Conservation (phyloP, 2,797 vertebrate species). For the Hippocampus kuda region DNA sequence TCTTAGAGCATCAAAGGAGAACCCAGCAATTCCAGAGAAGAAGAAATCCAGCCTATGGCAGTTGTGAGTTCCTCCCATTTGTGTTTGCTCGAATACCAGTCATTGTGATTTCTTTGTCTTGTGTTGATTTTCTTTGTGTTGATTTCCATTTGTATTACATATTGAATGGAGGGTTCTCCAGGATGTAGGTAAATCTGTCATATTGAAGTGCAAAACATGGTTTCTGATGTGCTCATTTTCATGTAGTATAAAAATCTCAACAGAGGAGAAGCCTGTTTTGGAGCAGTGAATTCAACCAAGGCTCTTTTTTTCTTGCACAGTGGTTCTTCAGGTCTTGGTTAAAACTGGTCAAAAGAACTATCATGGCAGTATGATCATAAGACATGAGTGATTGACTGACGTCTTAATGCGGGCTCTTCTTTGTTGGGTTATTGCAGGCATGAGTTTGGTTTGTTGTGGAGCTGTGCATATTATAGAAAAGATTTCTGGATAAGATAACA, state of each 20-base stretch:
- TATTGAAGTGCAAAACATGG: conserved; percentile 11
- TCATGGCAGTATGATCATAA: neutral
- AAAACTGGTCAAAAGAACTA: neutral
- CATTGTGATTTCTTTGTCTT: conserved; percentile 10
- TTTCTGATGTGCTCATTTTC: neutral
- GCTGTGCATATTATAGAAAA: conserved; percentile 3
- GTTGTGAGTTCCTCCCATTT: conserved; percentile 76
- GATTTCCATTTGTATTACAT: conserved; percentile 40
- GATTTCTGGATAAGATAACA: neutral
- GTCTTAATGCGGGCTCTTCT: conserved; percentile 26
- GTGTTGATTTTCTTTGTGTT: conserved; percentile 23
- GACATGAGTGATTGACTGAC: neutral
- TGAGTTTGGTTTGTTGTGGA: conserved; percentile 40
- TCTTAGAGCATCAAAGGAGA: conserved; percentile 87
- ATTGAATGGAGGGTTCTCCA: conserved; percentile 53
- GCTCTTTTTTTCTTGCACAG: neutral
- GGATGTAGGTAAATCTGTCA: conserved; percentile 71
- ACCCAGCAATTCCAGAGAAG: conserved; percentile 86
- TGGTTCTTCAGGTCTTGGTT: neutral
- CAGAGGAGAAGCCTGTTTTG: neutral
- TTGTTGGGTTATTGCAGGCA: conserved; percentile 32
- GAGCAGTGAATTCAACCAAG: neutral
- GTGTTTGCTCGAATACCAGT: neutral
- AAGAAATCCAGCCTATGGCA: conserved; percentile 98
- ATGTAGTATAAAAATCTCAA: neutral